Base-by-base conservation (phyloP, 2,888 invertebrate species). In the Blastobasis adustella region DNA sequence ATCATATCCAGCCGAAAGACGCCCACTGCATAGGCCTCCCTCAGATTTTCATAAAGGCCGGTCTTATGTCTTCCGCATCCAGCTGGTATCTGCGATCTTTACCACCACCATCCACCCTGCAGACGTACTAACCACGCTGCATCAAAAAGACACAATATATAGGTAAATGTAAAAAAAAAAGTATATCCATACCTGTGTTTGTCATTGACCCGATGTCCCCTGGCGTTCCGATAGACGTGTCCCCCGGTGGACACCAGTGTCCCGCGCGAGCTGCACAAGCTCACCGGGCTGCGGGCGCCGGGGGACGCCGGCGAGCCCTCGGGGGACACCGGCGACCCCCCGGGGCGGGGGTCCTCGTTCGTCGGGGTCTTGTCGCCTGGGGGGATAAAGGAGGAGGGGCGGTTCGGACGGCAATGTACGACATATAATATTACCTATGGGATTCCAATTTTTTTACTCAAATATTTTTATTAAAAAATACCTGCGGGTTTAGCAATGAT, bases 211-310 rank as follows among this genome's bases (percentile, higher is more conserved):
- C 71, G 65, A 60, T 87, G 80, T 0, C 82, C 81, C 36, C 89
- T 51, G 0, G 90, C 90, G 78, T 90, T 89, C 47, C 87, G 58
- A 61, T 90, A 90, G 23, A 89, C 88, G 59, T 89, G 83, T 1
- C 90, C 90, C 44, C 83, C 90, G 49, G 81, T 77, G 1, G 90
- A 90, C 44, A 90, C 89, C 1, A 90, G 78, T 6, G 90, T 90
- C 50, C 89, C 89, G 47, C 89, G 84, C n/a, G 90, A 90, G 62
- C 87, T 85, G 47, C 88, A 82, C 4, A 82, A 80, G 47, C 79
- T 78, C 3, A 73, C 49, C 1, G 78, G 77, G 42, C 79, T 76
- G 65, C 72, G 79, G 37, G 73, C 73, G 65, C 72, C 79, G 37
- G 73, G 73, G 1, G 79, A 87, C 55, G 52, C 66, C 8, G 66